These are phyloP conservation scores for Melanerpes formicivorus DNA, from an alignment of 2,113 vertebrate genomes.

Conservation along the genomic window DNA sequence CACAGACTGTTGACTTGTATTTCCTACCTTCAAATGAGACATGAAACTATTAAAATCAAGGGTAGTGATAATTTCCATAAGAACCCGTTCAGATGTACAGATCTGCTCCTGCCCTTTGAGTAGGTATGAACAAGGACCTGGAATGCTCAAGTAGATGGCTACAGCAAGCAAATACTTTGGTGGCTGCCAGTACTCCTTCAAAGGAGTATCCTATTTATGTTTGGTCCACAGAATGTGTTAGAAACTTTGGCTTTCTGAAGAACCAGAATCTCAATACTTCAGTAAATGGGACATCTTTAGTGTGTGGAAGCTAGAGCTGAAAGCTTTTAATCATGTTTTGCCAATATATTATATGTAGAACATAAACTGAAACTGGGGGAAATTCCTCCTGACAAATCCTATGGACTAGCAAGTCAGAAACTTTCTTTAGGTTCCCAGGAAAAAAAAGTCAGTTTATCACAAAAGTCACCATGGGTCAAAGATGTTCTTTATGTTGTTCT, in stretches of 20 bases:
- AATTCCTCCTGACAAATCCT: not conserved
- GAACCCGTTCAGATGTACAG: not conserved
- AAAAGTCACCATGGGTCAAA: not conserved
- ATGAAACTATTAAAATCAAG: not conserved
- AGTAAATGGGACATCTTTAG: not conserved
- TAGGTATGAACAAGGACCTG: not conserved
- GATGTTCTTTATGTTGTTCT: not conserved
- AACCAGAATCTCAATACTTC: not conserved
- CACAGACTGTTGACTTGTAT: not conserved
- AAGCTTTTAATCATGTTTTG: not conserved
- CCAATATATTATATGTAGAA: not conserved
- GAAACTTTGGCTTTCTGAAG: not conserved
- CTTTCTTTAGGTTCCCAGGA: not conserved
- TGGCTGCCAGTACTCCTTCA: not conserved
- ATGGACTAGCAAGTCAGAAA: not conserved
- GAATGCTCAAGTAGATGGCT: not conserved
- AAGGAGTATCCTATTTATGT: not conserved
- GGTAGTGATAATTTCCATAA: not conserved
- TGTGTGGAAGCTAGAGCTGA: not conserved
- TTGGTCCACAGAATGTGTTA: not conserved
- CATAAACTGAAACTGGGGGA: not conserved
- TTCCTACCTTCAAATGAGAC: not conserved
- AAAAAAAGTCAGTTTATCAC: not conserved
- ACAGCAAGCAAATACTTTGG: not conserved
- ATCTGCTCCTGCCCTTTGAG: not conserved